Conservation (phyloP, 2,113 vertebrate genomes). For the Daboia siamensis region DNA sequence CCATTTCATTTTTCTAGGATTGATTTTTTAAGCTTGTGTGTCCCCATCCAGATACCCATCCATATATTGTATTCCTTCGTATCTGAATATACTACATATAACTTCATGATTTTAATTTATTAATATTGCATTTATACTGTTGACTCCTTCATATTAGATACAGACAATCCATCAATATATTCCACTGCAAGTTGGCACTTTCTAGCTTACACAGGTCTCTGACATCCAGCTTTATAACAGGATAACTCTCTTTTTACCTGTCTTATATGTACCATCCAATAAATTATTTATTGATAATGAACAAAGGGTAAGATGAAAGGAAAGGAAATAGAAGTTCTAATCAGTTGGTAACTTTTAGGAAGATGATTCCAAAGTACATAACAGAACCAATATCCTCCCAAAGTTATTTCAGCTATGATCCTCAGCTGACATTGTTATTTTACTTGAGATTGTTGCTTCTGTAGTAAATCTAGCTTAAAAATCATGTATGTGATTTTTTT, state of each 20-base stretch:
- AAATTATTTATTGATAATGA: neutral
- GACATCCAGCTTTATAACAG: neutral
- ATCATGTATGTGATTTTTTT: neutral
- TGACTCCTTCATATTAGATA: neutral
- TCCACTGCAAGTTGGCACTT: neutral
- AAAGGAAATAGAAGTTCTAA: neutral
- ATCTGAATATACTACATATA: neutral
- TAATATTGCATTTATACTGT: neutral
- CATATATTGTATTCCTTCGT: neutral
- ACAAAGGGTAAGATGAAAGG: neutral
- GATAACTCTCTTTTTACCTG: neutral
- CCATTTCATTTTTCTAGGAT: neutral
- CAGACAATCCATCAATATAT: neutral
- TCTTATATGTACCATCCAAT: neutral
- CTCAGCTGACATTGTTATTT: neutral
- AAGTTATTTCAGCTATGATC: neutral
- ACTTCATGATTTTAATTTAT: neutral
- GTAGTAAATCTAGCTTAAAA: neutral
- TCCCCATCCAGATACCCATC: neutral
- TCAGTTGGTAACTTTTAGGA: neutral
- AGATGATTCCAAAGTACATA: neutral
- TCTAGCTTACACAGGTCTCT: neutral
- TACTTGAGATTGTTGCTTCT: neutral
- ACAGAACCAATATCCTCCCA: neutral
- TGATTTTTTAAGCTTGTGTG: neutral